A percentile compares a stretch with the other conserved stretches of the same genome.
These are phyloP conservation scores for Hypotaenidia okinawae DNA, from an alignment of 2,797 vertebrate species.

Conservation along the genomic window DNA sequence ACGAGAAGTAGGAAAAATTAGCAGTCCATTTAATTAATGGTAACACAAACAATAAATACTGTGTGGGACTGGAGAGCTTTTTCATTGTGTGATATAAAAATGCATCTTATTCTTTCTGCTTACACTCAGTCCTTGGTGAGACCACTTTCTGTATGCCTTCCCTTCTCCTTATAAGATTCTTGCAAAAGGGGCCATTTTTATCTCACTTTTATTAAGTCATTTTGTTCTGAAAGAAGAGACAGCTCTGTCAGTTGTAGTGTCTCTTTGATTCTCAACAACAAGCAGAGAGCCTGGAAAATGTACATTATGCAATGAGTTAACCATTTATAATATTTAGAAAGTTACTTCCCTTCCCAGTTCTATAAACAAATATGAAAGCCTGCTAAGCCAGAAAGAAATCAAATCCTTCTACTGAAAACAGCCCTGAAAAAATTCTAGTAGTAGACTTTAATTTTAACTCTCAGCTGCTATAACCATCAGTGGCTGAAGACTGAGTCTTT, in stretches of 20 bases:
- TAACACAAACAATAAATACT: conserved; percentile 34
- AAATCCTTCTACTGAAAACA: not conserved
- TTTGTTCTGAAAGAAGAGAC: conserved; percentile 58
- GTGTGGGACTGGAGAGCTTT: not conserved
- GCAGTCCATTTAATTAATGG: conserved; percentile 28
- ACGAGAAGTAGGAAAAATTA: conserved; percentile 26
- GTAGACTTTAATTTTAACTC: not conserved
- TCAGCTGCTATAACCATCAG: not conserved
- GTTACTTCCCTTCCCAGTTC: not conserved
- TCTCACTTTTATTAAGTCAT: conserved; percentile 15
- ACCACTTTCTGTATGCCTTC: not conserved
- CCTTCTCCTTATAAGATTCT: not conserved
- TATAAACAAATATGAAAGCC: conserved; percentile 25
- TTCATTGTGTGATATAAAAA: conserved; percentile 26
- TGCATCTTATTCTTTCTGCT: not conserved
- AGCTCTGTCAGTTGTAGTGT: not conserved
- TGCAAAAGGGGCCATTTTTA: not conserved
- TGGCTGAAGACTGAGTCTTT: not conserved
- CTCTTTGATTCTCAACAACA: conserved; percentile 9
- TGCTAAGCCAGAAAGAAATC: conserved; percentile 16
- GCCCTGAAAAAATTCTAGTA: not conserved
- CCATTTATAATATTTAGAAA: conserved; percentile 28
- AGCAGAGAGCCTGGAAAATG: conserved; percentile 2
- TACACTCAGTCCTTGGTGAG: not conserved
- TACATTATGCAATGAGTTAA: not conserved